Base-by-base conservation (phyloP, 2,888 invertebrate genomes). In the Taenaris catops region DNA sequence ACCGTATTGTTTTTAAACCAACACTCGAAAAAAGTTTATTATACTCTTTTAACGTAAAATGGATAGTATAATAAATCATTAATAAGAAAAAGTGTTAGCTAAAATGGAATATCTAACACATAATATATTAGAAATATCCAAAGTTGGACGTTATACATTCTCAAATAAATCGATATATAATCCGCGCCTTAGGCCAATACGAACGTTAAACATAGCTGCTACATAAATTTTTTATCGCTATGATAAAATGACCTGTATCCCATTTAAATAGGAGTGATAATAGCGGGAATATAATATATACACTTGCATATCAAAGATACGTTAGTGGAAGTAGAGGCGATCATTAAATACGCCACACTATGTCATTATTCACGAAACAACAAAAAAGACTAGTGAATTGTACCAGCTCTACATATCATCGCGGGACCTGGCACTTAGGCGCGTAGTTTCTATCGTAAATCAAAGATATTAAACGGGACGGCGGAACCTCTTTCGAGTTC, bases 381-480 rank as follows among this genome's bases (percentile, higher is more conserved):
- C 70, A 72, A 76, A 79, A 58, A 55, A 76, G 71, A 54, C 72
- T 68, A 72, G 70, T 71, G 72, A 78, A 75, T 74, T 64, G 76
- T 79, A 73, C 73, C 76, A 72, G 62, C 65, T 73, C 80, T 60
- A 80, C 84, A 83, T 81, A 83, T 84, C 83, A 83, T 76, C 71
- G 69, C 46, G 57, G 62, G 67, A 75, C 72, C 76, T 78, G 78
- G 81, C 75, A 76, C 74, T 81, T 83, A 81, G 71, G 67, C 71
- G 69, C 65, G 75, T 78, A 79, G 80, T 80, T 79, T 80, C 81
- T 79, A 78, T 79, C 84, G 80, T 86, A 86, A 86, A 86, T 86
- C 86, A 86, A 83, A 81, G 70, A 86, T 86, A 86, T 86, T 86
- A 86, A 86, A 83, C 76, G 70, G 73, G 70, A 79, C 73, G 79